Evolutionary conservation across 2,113 vertebrate genomes (phyloP), one percentile per base, ranked within the genome.

Genomic region (Anguilla rostrata): DNA sequence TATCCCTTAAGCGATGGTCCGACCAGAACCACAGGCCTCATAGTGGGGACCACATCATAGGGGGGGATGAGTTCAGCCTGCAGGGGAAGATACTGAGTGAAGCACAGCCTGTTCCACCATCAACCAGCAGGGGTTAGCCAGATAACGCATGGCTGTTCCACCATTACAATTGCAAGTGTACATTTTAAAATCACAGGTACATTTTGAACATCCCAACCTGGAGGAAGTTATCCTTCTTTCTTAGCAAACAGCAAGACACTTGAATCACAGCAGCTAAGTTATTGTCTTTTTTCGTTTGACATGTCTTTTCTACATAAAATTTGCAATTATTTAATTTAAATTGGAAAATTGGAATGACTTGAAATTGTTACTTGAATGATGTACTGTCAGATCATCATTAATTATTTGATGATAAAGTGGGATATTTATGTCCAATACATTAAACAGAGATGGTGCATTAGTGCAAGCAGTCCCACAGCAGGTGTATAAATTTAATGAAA

Each of bases 1-100:
- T 99, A 99, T 92, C 98, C 98, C 94, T 99, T 99, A 86, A 99
- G 95, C 0, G 98, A 99, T 0, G 98, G 98, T 53, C 98, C 98
- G 92, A 99, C 98, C 92, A 99, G 91, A 90, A 99, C 97, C 87
- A 99, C 98, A 0, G 98, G 98, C 90, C 98, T 96, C 98, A 99
- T 99, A 0, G 98, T 99, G 6, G 98, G 98, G 14, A 99, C 98
- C 0, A 99, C 98, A 14, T 99, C 98, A 0, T 99, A 99, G 0
- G 98, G 98, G 82, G 98, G 98, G 88, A 98, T 89, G 26, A 98
- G 97, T 84, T 99, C 98, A 22, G 97, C 96, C 98, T 99, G 88
- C 39, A 53, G 63, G 26, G 29, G 84, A 29, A 86, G 18, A 66
- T 20, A 75, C 46, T 53, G 53, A 18, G 78, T 84, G 12, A 66